Evolutionary conservation across 2,888 invertebrate species (phyloP), one percentile per base, ranked within the genome.

Genomic region (Drosophila macrospina): DNA sequence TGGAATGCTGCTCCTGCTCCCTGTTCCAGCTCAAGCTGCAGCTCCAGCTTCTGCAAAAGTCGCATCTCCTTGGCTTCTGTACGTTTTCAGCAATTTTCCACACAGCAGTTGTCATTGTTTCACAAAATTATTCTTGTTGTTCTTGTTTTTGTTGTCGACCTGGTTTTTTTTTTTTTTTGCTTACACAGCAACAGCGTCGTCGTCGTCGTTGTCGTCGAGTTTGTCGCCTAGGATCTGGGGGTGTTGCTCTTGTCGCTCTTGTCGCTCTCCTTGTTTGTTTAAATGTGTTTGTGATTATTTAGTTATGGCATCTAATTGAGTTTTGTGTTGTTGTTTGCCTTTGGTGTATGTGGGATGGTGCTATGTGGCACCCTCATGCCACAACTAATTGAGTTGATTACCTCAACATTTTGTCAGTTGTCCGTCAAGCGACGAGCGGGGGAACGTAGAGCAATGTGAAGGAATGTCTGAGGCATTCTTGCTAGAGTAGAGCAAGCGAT

Each of bases 231-330:
- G 74, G 45, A 57, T 54, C 65, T 42, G 55, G 50, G 69, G 78
- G 84, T 76, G 72, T 76, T 69, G 74, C 66, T 66, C 56, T 62
- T 77, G 74, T 67, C 70, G 74, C 66, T 66, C 56, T 62, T 77
- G 74, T 67, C 70, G 74, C 64, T 67, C 61, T 61, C 54, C 67
- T 78, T 80, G 83, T 80, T 77, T 84, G 82, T 41, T 78, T 71
- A 80, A 86, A 85, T 82, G 85, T 85, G 87, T 86, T 84, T 86
- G 87, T 85, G 87, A 85, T 85, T 86, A 85, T 85, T 85, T 82
- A 85, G 87, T 85, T 85, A 85, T 85, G 85, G 73, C 82, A 76
- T 82, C 87, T 86, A 85, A 85, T 85, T 85, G 87, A 85, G 87
- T 85, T 85, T 84, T 66, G 61, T 81, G 56, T 73, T 74, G 63